Evolutionary conservation across 2,888 invertebrate species (phyloP), one percentile per base, ranked within the genome.

Genomic region (Heliothis peltigera): DNA sequence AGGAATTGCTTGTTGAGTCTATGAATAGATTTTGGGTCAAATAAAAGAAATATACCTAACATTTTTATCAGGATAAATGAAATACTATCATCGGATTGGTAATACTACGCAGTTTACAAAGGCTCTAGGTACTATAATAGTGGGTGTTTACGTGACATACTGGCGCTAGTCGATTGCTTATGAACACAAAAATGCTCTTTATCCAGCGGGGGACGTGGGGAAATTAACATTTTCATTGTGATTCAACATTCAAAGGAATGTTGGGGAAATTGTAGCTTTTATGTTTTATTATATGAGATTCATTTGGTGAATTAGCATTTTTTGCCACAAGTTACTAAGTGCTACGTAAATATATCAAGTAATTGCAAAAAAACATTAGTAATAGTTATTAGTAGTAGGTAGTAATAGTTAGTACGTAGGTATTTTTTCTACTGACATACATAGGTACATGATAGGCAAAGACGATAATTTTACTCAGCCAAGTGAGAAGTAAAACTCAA

Each of bases 131-230:
- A 48, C 7, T 59, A 7, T 32, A 60, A 18, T 42, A 32, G 19
- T 39, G 49, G 44, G 39, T 35, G 52, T 60, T 58, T 43, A 46
- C 25, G 28, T 47, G 35, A 55, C 58, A 52, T 32, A 43, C 32
- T 55, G 32, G 8, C 12, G 25, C 52, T 44, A 57, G 62, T 55
- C 58, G 49, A 71, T 68, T 55, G 48, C 71, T 64, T 71, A 63
- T 53, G 22, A 79, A 71, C 76, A 75, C 65, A 68, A 79, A 64
- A 79, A 75, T 61, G 68, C 68, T 71, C 51, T 79, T 58, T 58
- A 57, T 21, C 53, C 70, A 51, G 64, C 48, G 17, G 56, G 22
- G 58, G 60, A 53, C 57, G 70, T 59, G 64, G 44, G 12, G 10
- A 56, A 66, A 78, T 76, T 78, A 66, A 78, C 65, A 78, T 75